These are phyloP conservation scores for Ophion ellenae DNA, from an alignment of 2,888 invertebrate genomes.

Conservation along the genomic window DNA sequence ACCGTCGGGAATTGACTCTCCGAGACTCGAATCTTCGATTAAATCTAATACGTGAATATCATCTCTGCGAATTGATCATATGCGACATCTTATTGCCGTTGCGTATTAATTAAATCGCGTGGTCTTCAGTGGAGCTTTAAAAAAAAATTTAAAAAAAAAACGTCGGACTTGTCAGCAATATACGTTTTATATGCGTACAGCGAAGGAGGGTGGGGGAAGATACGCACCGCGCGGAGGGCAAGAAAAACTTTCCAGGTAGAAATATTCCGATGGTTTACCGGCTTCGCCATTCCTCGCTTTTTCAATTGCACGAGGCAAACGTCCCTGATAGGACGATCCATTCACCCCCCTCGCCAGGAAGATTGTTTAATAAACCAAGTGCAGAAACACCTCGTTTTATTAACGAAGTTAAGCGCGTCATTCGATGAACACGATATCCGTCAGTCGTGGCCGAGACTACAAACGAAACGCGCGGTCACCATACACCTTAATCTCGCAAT, in stretches of 20 bases:
- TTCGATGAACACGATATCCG: slow-evolving; percentile 28
- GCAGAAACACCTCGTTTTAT: slow-evolving; percentile 51
- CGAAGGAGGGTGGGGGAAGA: slow-evolving; percentile 22
- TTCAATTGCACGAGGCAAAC: slow-evolving; percentile 34
- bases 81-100: no score
- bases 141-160: no score
- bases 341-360: slow-evolving; percentile 41
- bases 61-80: no score
- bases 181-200: background rate
- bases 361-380: slow-evolving; percentile 59
- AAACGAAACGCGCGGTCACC: slow-evolving; percentile 17
- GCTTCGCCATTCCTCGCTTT: slow-evolving; percentile 31
- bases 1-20: no score
- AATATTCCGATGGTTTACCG: slow-evolving; percentile 42
- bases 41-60: no score
- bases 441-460: slow-evolving; percentile 47
- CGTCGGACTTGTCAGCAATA: slow-evolving; percentile 12
- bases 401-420: slow-evolving; percentile 48
- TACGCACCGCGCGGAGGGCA: slow-evolving; percentile 15
- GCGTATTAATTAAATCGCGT: no score
- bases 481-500: background rate
- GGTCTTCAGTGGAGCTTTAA: no score
- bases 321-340: slow-evolving; percentile 35
- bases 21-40: no score
- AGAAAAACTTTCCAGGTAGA: slow-evolving; percentile 33